phyloP scores from a whole-genome alignment of 2,797 vertebrate species.

The Eremophila alpestris region DNA sequence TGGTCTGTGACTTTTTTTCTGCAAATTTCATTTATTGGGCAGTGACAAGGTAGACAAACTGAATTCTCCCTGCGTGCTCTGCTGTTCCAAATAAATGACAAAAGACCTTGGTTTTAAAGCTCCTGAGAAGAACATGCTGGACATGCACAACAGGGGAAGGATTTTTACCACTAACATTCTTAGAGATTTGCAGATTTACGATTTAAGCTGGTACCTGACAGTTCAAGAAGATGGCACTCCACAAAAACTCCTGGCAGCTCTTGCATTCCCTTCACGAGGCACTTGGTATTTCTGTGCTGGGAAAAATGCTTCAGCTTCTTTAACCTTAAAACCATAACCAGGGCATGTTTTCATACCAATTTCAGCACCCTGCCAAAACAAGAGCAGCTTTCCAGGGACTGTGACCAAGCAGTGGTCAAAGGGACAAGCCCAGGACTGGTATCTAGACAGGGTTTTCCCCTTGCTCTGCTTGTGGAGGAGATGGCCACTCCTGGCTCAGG shows the following conservation, averaged over 20 bases:
- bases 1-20: not conserved
- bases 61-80: not conserved
- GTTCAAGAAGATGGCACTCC: rapidly evolving
- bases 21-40: not conserved
- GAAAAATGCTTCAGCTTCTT: not conserved
- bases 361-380: not conserved
- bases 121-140: not conserved
- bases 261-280: rapidly evolving
- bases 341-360: rapidly evolving
- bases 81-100: not conserved
- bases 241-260: not conserved
- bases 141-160: not conserved
- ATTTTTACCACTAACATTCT: not conserved
- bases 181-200: not conserved
- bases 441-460: not conserved
- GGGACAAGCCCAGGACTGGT: no score
- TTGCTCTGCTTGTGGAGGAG: not conserved
- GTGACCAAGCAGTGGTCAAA: not conserved
- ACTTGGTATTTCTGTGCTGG: not conserved
- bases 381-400: not conserved
- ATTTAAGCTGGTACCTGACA: not conserved
- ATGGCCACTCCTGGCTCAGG: not conserved
- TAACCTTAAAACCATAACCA: not conserved
- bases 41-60: not conserved
- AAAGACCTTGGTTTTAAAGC: not conserved